These are phyloP conservation scores for Spermophilus dauricus DNA, from an alignment of 2,113 vertebrate genomes.

Conservation along the genomic window DNA sequence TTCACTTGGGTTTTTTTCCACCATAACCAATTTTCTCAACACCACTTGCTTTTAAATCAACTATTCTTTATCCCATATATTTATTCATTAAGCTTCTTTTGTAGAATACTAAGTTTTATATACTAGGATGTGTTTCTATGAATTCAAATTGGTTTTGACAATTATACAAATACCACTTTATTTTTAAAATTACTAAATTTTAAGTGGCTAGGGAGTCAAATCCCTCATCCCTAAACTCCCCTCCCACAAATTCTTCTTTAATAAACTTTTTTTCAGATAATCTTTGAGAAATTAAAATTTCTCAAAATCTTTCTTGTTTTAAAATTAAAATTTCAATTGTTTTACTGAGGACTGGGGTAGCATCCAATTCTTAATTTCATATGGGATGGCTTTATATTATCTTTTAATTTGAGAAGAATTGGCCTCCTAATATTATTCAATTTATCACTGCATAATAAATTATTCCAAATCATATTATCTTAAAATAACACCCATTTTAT, in stretches of 20 bases:
- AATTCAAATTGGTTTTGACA: background rate
- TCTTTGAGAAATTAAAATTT: background rate
- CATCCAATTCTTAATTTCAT: background rate
- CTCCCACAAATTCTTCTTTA: background rate
- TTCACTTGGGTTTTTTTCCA: background rate
- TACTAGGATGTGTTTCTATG: background rate
- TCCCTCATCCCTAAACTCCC: background rate
- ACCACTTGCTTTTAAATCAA: background rate
- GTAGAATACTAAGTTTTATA: background rate
- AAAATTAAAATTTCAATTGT: conserved; percentile 18
- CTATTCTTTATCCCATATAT: background rate
- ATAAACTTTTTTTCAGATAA: background rate
- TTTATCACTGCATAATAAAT: background rate
- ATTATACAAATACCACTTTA: conserved; percentile 9
- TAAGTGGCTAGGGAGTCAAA: background rate
- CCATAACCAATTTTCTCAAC: background rate
- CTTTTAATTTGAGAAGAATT: conserved; percentile 7
- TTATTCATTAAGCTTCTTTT: conserved; percentile 5
- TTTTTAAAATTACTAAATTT: background rate
- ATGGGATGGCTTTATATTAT: background rate
- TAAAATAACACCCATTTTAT: background rate
- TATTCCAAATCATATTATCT: background rate
- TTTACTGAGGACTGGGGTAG: background rate
- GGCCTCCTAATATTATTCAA: background rate
- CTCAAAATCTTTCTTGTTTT: background rate